phyloP scores from a whole-genome alignment of 2,888 invertebrate genomes.

The Metalampra italica region DNA sequence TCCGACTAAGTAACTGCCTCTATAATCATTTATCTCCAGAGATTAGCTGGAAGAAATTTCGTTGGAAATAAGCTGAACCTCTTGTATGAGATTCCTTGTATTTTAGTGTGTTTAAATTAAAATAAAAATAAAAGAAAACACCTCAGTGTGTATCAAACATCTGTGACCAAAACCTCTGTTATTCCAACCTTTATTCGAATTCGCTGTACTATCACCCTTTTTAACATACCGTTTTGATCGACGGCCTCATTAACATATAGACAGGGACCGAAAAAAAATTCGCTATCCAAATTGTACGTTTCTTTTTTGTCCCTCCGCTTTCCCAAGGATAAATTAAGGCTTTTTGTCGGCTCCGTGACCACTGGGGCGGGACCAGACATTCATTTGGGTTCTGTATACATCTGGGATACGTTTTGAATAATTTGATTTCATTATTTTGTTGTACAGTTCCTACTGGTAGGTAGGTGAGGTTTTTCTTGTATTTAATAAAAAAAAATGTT shows the following conservation, averaged over 20 bases:
- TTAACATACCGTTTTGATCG: slow-evolving; percentile 26
- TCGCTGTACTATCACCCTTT: slow-evolving; percentile 13
- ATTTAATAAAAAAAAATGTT: too few species aligned
- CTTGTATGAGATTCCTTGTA: too few species aligned
- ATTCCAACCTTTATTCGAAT: slow-evolving; percentile 7
- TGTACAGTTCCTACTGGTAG: not conserved
- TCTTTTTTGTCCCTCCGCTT: slow-evolving; percentile 20
- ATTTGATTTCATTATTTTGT: slow-evolving; percentile 4
- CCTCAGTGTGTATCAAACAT: not conserved
- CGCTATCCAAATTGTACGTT: slow-evolving; percentile 22
- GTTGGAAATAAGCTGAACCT: too few species aligned
- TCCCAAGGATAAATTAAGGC: slow-evolving; percentile 23
- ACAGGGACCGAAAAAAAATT: slow-evolving; percentile 23
- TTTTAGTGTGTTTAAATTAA: too few species aligned
- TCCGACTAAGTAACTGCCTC: too few species aligned
- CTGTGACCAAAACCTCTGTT: slow-evolving; percentile 1
- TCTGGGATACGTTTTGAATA: slow-evolving; percentile 20
- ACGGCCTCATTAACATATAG: slow-evolving; percentile 32
- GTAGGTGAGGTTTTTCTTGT: not conserved
- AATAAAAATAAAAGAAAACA: not conserved
- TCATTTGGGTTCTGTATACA: slow-evolving; percentile 9
- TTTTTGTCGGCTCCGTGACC: slow-evolving; percentile 12
- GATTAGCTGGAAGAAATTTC: too few species aligned
- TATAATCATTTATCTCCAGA: too few species aligned
- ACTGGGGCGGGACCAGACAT: slow-evolving; percentile 10